A percentile compares a stretch with the other conserved stretches of the same genome.
phyloP scores from a whole-genome alignment of 2,797 vertebrate species.

The Phataginus tricuspis region DNA sequence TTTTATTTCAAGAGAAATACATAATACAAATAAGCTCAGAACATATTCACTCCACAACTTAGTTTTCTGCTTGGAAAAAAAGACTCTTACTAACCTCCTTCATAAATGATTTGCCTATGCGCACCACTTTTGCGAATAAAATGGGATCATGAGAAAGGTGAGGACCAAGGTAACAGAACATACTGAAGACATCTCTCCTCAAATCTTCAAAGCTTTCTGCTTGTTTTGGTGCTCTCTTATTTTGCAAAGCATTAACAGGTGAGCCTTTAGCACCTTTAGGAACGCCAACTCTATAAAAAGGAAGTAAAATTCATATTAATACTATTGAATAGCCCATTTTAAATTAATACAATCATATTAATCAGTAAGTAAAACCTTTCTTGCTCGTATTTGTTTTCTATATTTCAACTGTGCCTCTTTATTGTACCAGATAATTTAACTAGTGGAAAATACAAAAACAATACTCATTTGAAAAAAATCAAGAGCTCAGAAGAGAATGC shows the following conservation, averaged over 20 bases:
- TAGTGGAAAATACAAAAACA: conserved; percentile 48
- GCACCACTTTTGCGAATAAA: conserved; percentile 96
- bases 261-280: conserved; percentile 96
- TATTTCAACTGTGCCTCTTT: not conserved
- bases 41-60: conserved; percentile 51
- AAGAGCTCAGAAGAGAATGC: conserved; percentile 4
- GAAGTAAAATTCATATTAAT: conserved; percentile 8
- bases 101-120: conserved; percentile 98
- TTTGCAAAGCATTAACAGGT: conserved; percentile 89
- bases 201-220: conserved; percentile 95
- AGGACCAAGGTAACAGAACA: conserved; percentile 97
- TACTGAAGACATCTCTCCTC: conserved; percentile 94
- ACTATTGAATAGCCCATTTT: not conserved
- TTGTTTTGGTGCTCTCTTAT: conserved; percentile 92
- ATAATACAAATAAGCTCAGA: conserved; percentile 40
- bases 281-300: conserved; percentile 91
- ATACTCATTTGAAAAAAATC: conserved; percentile 46
- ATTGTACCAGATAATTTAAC: conserved; percentile 49
- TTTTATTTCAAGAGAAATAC: conserved; percentile 37
- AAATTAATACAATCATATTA: not conserved
- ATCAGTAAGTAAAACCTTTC: not conserved
- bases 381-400: conserved; percentile 18
- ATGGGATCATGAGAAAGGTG: conserved; percentile 97
- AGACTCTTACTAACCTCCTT: conserved; percentile 93
- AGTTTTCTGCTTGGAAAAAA: conserved; percentile 53